A percentile compares a stretch with the other conserved stretches of the same genome.
Evolutionary conservation across 1,140 invertebrate genomes (phyloP).

Genomic region (Hycleus phaleratus): DNA sequence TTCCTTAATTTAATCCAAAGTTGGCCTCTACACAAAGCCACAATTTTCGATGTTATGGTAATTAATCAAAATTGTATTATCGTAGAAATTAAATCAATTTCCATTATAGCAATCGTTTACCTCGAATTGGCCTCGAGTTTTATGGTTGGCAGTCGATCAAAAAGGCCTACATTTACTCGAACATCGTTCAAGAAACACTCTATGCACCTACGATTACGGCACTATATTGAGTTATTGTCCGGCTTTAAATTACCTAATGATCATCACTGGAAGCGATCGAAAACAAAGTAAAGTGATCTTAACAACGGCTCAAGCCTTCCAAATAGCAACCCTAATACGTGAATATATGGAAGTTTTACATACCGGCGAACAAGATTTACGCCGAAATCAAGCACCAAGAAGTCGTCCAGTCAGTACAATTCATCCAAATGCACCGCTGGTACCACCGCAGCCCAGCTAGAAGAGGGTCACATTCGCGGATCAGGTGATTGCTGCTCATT

Average conservation of each 20-base stretch:
- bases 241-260: conserved; percentile 81
- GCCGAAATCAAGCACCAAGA: conserved; percentile 27
- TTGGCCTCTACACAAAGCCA: conserved; percentile 87
- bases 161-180: conserved; percentile 86
- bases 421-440: conserved; percentile 42
- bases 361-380: conserved; percentile 30
- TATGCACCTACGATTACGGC: conserved; percentile 83
- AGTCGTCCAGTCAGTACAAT: conserved; percentile 44
- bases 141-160: conserved; percentile 91
- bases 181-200: conserved; percentile 74
- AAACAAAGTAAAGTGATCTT: conserved; percentile 79
- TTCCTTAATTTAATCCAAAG: conserved; percentile 91
- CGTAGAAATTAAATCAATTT: conserved; percentile 1
- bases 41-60: conserved; percentile 91
- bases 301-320: conserved; percentile 56
- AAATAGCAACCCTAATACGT: conserved; percentile 87
- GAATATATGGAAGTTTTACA: conserved; percentile 82
- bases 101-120: conserved; percentile 81
- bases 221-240: conserved; percentile 82
- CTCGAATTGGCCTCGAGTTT: conserved; percentile 82
- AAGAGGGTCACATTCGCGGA: conserved; percentile 42
- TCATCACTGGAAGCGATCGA: conserved; percentile 77
- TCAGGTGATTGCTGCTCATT: conserved; percentile 34
- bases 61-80: not conserved
- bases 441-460: conserved; percentile 43